Percentiles rank a stretch among this genome's conserved stretches.
Evolutionary conservation across 2,113 vertebrate genomes (phyloP).

Genomic region (Gavia stellata): DNA sequence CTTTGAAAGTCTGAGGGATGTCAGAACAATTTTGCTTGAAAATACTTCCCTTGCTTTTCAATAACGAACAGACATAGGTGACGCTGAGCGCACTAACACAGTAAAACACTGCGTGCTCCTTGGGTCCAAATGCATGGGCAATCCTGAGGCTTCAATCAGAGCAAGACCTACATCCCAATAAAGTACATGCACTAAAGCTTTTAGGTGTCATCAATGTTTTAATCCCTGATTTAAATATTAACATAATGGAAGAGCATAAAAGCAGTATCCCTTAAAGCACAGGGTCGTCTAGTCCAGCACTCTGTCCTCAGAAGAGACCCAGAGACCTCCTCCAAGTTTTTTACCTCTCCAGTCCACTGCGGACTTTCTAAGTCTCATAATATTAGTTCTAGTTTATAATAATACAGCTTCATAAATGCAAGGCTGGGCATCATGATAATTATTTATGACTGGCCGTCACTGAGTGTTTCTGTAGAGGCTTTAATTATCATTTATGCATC

Average conservation of each 20-base stretch:
- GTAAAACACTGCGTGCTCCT: background rate
- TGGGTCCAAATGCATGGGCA: background rate
- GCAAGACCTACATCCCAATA: background rate
- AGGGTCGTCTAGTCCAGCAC: background rate
- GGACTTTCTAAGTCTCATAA: background rate
- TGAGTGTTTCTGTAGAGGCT: background rate
- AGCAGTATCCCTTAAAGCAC: constrained; percentile 5
- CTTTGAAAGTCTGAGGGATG: background rate
- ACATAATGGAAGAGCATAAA: background rate
- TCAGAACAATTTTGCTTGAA: background rate
- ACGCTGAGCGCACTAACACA: background rate
- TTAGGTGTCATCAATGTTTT: constrained; percentile 30
- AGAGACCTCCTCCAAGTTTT: background rate
- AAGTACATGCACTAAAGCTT: background rate
- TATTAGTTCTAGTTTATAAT: background rate
- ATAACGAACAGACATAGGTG: background rate
- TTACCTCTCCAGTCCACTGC: background rate
- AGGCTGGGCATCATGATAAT: constrained; percentile 6
- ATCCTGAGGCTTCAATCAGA: background rate
- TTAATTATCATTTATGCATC: constrained; percentile 28
- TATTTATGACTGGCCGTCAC: background rate
- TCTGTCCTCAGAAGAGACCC: background rate
- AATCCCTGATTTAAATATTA: constrained; percentile 4
- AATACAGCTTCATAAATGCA: background rate
- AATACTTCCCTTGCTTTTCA: background rate